phyloP scores from a whole-genome alignment of 1,140 invertebrate species.

The Mamestra configurata region DNA sequence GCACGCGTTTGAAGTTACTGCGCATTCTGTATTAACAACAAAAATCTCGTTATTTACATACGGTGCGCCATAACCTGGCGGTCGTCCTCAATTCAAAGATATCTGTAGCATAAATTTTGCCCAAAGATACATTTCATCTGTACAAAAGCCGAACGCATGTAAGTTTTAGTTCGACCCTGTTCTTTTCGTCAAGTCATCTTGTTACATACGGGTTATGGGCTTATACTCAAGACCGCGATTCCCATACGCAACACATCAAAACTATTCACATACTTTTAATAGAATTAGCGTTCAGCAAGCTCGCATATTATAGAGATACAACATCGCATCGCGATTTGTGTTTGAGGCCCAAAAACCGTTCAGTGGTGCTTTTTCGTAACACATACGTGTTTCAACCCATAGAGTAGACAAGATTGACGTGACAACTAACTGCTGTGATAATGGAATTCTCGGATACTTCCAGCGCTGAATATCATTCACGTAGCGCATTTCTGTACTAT shows the following conservation, averaged over 20 bases:
- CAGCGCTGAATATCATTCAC: slow-evolving; percentile 26
- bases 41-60: background rate
- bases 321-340: no score
- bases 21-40: background rate
- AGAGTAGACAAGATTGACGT: slow-evolving; percentile 3
- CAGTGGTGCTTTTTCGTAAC: no score
- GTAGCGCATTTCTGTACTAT: slow-evolving; percentile 53
- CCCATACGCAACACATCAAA: no score
- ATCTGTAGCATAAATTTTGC: background rate
- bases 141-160: background rate
- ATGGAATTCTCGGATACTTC: slow-evolving; percentile 33
- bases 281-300: no score
- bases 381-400: background rate
- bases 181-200: slow-evolving; percentile 2
- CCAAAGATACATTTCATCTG: background rate
- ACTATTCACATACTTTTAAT: no score
- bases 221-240: no score
- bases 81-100: background rate
- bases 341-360: no score
- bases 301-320: no score
- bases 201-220: no score
- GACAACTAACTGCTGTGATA: slow-evolving; percentile 46
- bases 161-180: slow-evolving; percentile 12
- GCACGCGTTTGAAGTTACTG: background rate
- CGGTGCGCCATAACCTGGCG: background rate